Evolutionary conservation across 2,888 invertebrate genomes (phyloP), one percentile per base, ranked within the genome.

Genomic region (Sinodicranocentrus sp.): DNA sequence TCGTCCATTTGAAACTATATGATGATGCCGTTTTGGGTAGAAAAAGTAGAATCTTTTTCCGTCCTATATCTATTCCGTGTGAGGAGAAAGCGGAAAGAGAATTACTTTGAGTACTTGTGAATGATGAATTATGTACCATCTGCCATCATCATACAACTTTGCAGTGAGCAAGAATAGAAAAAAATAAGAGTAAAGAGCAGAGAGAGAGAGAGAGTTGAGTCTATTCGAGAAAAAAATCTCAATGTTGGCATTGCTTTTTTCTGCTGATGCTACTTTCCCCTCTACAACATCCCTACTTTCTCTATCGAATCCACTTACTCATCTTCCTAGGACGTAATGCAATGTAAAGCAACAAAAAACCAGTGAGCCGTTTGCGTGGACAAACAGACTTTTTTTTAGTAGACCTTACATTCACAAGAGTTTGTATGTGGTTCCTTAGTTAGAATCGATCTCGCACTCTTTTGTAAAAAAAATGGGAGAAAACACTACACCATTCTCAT

Each of bases 121-220:
- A 71, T 78, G 78, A 78, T 78, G 78, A 78, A 78, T 78, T 78
- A 78, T 78, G 78, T 78, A 78, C 78, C 78, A 78, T 68, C 61
- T 78, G 78, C 67, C 78, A 78, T 78, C 71, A 71, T 78, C 68
- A 71, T 78, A 44, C 78, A 78, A 78, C 25, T 76, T 75, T 61
- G 48, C 48, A 75, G 19, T 48, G 39, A 48, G 15, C 23, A 33
- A 71, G 33, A 19, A 28, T 21, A 10, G 19, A 6, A n/a, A 21
- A 25, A 10, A 43, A 17, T 21, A 57, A 57, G 26, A 33, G 23
- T 52, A 63, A 63, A 63, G 63, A 63, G 28, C 71, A 54, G 10
- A 43, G 13, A 28, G 57, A 33, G 26, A 6, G 54, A 54, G 57
- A 33, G 57, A 28, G 26, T 68, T n/a, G n/a, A n/a, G 17, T 25